Evolutionary conservation across 2,888 invertebrate species (phyloP).

Genomic region (Agonopterix heracliana): DNA sequence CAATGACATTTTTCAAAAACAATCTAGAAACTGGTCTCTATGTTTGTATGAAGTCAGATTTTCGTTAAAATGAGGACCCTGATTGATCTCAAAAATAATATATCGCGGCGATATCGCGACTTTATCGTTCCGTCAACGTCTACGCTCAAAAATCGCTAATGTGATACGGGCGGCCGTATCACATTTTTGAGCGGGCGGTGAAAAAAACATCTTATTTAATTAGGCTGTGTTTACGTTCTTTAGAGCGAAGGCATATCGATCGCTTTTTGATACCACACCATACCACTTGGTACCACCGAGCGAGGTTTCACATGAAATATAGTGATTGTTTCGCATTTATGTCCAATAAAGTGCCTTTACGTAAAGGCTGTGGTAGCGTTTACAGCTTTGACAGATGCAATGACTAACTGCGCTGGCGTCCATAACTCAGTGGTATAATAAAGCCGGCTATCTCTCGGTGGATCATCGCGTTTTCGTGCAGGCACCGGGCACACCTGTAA

Average conservation of each 20-base stretch:
- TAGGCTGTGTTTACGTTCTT: conserved; percentile 25
- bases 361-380: background rate
- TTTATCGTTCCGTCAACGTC: no score
- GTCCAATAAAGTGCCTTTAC: background rate
- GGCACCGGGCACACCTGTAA: conserved; percentile 39
- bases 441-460: conserved; percentile 28
- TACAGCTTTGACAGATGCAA: background rate
- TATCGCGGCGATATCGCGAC: no score
- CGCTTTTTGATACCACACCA: no score
- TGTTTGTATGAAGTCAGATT: no score
- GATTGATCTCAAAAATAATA: no score
- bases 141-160: no score
- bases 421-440: conserved; percentile 34
- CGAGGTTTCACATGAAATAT: background rate
- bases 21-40: no score
- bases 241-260: conserved; percentile 1
- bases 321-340: background rate
- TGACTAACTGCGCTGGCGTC: conserved; percentile 16
- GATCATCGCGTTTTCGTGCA: conserved; percentile 38
- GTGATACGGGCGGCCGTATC: no score
- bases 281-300: conserved; percentile 16
- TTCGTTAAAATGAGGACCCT: no score
- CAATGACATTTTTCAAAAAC: no score
- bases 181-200: no score
- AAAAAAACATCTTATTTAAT: conserved; percentile 28